Conservation (phyloP, 2,888 invertebrate genomes). For the Mallateleia sp. region DNA sequence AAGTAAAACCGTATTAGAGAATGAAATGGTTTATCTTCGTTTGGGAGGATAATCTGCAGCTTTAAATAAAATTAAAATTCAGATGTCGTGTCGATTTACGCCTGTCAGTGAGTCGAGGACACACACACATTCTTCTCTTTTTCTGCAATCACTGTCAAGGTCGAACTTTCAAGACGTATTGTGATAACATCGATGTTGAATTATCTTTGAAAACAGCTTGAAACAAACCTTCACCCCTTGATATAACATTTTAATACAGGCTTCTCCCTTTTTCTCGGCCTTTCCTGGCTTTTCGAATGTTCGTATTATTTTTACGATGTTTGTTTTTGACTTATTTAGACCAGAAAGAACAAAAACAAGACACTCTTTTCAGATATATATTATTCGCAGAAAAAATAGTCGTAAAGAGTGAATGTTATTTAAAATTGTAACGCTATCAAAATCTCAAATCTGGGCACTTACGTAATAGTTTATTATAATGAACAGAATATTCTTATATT, state of each 20-base stretch:
- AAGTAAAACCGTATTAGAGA: neutral
- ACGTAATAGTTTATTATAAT: no score
- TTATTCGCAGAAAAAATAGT: no score
- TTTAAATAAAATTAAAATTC: conserved; percentile 57
- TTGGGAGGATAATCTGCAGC: conserved; percentile 32
- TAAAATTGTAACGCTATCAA: no score
- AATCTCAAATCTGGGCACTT: no score
- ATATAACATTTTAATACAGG: conserved; percentile 14
- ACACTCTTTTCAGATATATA: no score
- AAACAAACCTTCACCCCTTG: conserved; percentile 45
- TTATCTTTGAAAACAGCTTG: conserved; percentile 43
- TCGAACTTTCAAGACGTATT: conserved; percentile 49
- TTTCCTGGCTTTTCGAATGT: no score
- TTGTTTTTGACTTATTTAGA: neutral
- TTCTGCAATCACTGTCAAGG: conserved; percentile 57
- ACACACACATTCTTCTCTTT: conserved; percentile 21
- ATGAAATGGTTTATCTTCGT: conserved; percentile 7
- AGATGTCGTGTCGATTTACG: conserved; percentile 47
- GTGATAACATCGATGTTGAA: conserved; percentile 40
- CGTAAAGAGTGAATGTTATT: no score
- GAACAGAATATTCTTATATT: no score
- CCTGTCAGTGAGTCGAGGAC: conserved; percentile 37
- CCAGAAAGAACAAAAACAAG: no score
- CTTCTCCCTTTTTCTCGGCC: no score
- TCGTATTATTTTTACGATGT: neutral